Conservation (phyloP, 1,140 invertebrate genomes). For the Globodera rostochiensis region DNA sequence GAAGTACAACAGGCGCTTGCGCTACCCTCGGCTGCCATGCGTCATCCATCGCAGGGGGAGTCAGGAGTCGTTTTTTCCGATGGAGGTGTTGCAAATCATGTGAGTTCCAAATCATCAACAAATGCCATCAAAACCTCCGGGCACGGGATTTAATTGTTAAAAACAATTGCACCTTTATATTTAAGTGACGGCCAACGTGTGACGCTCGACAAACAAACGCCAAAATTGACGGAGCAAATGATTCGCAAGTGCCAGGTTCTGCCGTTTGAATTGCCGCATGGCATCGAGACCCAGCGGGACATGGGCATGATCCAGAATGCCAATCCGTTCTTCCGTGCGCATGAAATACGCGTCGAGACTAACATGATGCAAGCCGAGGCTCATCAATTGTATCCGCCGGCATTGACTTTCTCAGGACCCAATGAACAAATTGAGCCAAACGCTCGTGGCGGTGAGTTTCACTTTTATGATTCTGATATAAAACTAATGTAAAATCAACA, state of each 20-base stretch:
- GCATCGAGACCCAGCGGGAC: slow-evolving; percentile 29
- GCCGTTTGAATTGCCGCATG: slow-evolving; percentile 17
- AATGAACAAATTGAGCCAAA: slow-evolving; percentile 29
- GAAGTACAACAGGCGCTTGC: not conserved
- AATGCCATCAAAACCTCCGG: not conserved
- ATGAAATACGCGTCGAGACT: slow-evolving; percentile 32
- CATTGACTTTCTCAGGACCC: slow-evolving; percentile 14
- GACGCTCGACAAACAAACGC: slow-evolving; percentile 44
- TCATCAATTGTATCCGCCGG: slow-evolving; percentile 27
- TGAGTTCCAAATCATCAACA: not conserved
- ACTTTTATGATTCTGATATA: not conserved
- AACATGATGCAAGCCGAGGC: slow-evolving; percentile 25
- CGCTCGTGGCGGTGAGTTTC: slow-evolving; percentile 8
- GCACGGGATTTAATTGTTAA: too few species aligned
- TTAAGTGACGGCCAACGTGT: slow-evolving; percentile 32
- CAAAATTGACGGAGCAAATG: slow-evolving; percentile 35
- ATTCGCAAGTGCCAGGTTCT: slow-evolving; percentile 37
- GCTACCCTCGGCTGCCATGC: slow-evolving; percentile 23
- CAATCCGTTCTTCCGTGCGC: slow-evolving; percentile 35
- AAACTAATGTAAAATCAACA: too few species aligned
- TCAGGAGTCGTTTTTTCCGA: slow-evolving; percentile 27
- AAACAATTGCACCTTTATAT: not conserved
- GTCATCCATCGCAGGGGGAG: slow-evolving; percentile 19
- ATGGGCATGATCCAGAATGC: slow-evolving; percentile 23
- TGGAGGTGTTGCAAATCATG: slow-evolving; percentile 37